Conservation (phyloP, 2,888 invertebrate species). For the Allophyes oxyacanthae region DNA sequence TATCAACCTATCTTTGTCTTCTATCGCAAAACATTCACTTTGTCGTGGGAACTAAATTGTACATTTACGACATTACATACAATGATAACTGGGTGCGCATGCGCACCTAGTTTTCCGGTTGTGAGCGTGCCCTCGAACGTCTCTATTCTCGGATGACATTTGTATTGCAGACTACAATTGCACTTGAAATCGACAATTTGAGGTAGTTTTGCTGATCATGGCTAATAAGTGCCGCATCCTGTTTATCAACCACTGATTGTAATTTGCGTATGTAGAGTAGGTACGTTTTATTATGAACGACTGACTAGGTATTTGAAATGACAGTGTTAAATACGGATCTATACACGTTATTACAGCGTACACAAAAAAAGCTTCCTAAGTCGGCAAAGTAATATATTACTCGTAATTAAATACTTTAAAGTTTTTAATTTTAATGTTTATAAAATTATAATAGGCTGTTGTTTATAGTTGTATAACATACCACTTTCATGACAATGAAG, state of each 20-base stretch:
- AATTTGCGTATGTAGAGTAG: slow-evolving; percentile 54
- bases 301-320: slow-evolving; percentile 34
- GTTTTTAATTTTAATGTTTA: too few relatives aligned
- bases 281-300: slow-evolving; percentile 54
- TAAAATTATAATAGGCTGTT: too few relatives aligned
- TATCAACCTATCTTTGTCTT: slow-evolving; percentile 43
- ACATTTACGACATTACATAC: slow-evolving; percentile 21
- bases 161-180: slow-evolving; percentile 62
- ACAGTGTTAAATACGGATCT: slow-evolving; percentile 14
- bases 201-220: slow-evolving; percentile 72
- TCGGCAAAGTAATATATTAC: too few relatives aligned
- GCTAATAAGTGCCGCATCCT: slow-evolving; percentile 76
- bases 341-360: not conserved
- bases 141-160: slow-evolving; percentile 66
- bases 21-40: slow-evolving; percentile 29
- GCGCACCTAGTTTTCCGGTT: slow-evolving; percentile 44
- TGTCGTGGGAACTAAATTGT: slow-evolving; percentile 47
- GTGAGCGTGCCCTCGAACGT: slow-evolving; percentile 57
- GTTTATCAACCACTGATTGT: slow-evolving; percentile 66
- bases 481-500: too few relatives aligned
- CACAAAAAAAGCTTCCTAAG: too few relatives aligned
- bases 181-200: slow-evolving; percentile 70
- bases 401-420: too few relatives aligned
- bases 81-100: slow-evolving; percentile 38
- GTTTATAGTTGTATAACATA: too few relatives aligned